These are phyloP conservation scores for Gambusia yucatana DNA, from an alignment of 2,797 vertebrate genomes.

Conservation along the genomic window DNA sequence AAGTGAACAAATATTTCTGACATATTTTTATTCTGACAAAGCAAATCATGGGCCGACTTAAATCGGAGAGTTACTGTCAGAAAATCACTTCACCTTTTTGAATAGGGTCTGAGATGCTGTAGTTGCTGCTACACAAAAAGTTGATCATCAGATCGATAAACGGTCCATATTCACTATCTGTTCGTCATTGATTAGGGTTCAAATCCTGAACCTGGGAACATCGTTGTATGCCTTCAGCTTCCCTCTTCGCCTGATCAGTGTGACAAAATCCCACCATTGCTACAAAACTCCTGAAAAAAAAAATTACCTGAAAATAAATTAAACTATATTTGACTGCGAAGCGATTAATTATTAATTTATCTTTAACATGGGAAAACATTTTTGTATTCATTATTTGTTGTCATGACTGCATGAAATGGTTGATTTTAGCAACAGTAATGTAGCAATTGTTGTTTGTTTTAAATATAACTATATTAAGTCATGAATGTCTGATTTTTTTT, in stretches of 20 bases:
- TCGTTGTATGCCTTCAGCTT: not conserved
- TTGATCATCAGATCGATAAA: no score
- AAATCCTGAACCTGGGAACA: not conserved
- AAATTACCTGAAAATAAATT: not conserved
- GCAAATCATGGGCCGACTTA: not conserved
- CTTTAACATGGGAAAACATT: not conserved
- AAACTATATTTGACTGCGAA: not conserved
- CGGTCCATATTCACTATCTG: not conserved
- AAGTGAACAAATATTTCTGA: not conserved
- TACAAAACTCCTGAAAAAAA: not conserved
- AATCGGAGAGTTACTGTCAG: not conserved
- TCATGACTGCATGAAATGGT: not conserved
- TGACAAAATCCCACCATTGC: not conserved
- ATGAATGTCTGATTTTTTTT: not conserved
- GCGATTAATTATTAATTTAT: not conserved
- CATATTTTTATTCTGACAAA: no score
- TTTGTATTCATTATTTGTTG: not conserved
- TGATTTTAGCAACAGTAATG: not conserved
- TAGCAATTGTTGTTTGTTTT: not conserved
- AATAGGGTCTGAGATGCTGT: not conserved
- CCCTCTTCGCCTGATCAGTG: not conserved
- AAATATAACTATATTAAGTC: not conserved
- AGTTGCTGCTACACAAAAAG: no score
- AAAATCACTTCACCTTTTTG: not conserved
- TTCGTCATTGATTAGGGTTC: not conserved